Conservation (phyloP, 1,140 invertebrate genomes). For the Mactra quadrangularis region DNA sequence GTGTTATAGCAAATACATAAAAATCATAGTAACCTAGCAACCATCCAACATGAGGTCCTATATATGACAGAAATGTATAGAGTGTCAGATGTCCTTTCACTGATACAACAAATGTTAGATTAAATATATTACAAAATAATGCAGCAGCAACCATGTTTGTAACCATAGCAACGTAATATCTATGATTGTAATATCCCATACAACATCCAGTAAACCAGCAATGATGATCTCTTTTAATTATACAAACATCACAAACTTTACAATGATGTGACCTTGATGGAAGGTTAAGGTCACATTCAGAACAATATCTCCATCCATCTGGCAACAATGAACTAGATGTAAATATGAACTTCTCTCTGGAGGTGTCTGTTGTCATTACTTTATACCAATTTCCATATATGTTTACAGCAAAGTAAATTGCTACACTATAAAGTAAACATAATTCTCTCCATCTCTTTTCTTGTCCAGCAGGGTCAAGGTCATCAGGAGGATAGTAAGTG, state of each 20-base stretch:
- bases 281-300: constrained; percentile 46
- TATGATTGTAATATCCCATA: constrained; percentile 94
- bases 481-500: constrained; percentile 55
- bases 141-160: constrained; percentile 87
- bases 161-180: constrained; percentile 94
- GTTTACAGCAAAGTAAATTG: constrained; percentile 58
- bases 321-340: constrained; percentile 22
- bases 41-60: constrained; percentile 71
- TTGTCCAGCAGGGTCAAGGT: background rate
- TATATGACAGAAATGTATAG: constrained; percentile 65
- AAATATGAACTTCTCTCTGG: constrained; percentile 40
- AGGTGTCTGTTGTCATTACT: constrained; percentile 64
- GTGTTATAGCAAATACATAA: constrained; percentile 69
- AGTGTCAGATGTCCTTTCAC: constrained; percentile 68
- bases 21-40: constrained; percentile 69
- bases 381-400: constrained; percentile 73
- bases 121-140: constrained; percentile 75
- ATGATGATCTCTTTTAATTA: constrained; percentile 97
- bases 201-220: constrained; percentile 96
- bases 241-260: constrained; percentile 90
- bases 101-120: constrained; percentile 68
- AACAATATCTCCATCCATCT: constrained; percentile 65
- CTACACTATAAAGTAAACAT: constrained; percentile 48
- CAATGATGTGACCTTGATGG: constrained; percentile 92
- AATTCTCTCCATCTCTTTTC: background rate